These are phyloP conservation scores for Lepus europaeus DNA, from an alignment of 2,113 vertebrate genomes.

Conservation along the genomic window DNA sequence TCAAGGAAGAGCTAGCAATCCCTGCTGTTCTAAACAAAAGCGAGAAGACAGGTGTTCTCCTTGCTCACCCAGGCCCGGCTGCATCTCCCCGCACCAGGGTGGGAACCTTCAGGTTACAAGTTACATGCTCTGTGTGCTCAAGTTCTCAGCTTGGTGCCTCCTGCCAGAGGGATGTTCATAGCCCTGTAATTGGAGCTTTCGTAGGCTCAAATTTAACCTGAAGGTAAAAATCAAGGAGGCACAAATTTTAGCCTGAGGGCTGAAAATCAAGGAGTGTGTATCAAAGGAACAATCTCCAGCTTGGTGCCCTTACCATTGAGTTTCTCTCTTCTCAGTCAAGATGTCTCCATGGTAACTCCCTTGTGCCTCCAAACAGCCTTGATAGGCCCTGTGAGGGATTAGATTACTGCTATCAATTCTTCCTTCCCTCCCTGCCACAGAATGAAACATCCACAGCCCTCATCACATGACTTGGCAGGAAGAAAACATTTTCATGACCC, in stretches of 20 bases:
- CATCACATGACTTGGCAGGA: background rate
- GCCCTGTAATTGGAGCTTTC: background rate
- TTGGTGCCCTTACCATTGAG: background rate
- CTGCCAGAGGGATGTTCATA: background rate
- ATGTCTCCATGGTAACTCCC: constrained; percentile 78
- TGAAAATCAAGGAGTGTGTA: constrained; percentile 48
- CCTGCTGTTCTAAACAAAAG: background rate
- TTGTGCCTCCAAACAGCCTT: constrained; percentile 64
- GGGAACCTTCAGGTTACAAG: background rate
- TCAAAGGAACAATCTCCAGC: background rate
- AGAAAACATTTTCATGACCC: background rate
- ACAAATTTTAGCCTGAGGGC: constrained; percentile 54
- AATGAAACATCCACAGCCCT: constrained; percentile 55
- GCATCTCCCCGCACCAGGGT: background rate
- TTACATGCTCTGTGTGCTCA: background rate
- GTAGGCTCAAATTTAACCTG: background rate
- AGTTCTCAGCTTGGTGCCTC: background rate
- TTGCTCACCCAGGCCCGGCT: background rate
- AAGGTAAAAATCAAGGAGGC: constrained; percentile 55
- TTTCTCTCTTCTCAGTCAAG: constrained; percentile 32
- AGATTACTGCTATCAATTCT: background rate
- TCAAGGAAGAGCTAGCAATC: background rate
- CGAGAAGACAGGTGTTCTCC: background rate
- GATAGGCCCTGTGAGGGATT: constrained; percentile 45
- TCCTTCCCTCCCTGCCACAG: background rate